A percentile compares a stretch with the other conserved stretches of the same genome.
Evolutionary conservation across 2,113 vertebrate genomes (phyloP).

Genomic region (Cyphomyrus plagiostoma): DNA sequence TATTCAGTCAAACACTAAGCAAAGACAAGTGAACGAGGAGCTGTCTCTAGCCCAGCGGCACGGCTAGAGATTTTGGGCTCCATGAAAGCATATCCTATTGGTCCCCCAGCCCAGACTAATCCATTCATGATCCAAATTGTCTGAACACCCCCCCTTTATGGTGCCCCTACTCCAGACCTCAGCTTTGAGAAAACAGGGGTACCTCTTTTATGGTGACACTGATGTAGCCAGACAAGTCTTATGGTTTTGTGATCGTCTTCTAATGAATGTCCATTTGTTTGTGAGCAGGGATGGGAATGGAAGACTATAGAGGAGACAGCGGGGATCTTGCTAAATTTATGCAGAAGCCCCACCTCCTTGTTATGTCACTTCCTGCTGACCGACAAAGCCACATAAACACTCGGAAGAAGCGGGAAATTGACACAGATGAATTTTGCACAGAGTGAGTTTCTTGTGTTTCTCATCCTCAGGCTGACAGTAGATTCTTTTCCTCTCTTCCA

Average conservation of each 20-base stretch:
- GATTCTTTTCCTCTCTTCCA: background rate
- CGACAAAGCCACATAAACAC: slow-evolving; percentile 10
- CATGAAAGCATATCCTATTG: background rate
- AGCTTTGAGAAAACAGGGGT: background rate
- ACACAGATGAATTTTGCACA: slow-evolving; percentile 22
- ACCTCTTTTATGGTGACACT: background rate
- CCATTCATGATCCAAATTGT: background rate
- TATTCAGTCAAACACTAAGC: background rate
- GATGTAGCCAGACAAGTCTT: background rate
- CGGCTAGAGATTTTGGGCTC: background rate
- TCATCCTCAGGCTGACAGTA: background rate
- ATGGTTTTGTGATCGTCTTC: background rate
- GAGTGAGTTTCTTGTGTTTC: slow-evolving; percentile 18
- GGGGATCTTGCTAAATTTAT: slow-evolving; percentile 4
- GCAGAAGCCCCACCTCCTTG: slow-evolving; percentile 54
- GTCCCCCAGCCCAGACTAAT: background rate
- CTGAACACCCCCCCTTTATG: background rate
- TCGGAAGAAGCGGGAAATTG: slow-evolving; percentile 21
- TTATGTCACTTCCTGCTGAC: slow-evolving; percentile 53
- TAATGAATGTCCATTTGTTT: background rate
- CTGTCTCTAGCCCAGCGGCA: no score
- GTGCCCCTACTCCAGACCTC: background rate
- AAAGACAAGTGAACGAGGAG: background rate
- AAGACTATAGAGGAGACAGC: slow-evolving; percentile 47
- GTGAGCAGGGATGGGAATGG: slow-evolving; percentile 35